Conservation (phyloP, 1,140 invertebrate genomes). For the Magallana ariakensis region DNA sequence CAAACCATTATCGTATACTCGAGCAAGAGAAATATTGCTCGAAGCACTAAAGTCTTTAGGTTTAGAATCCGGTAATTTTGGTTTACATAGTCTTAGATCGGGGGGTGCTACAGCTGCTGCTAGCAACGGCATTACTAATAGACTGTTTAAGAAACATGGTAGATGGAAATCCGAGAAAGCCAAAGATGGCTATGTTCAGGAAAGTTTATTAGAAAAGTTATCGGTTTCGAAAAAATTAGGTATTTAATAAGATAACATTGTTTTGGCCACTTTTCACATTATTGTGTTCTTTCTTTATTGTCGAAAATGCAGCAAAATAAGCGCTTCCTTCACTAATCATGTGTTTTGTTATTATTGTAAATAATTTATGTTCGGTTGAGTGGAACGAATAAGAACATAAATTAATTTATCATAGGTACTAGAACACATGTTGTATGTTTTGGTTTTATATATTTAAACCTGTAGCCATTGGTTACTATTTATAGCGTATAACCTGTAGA, state of each 20-base stretch:
- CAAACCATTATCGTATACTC: slow-evolving; percentile 52
- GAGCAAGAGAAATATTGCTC: slow-evolving; percentile 47
- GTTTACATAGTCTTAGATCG: slow-evolving; percentile 46
- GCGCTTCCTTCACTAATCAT: background rate
- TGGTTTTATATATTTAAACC: no score
- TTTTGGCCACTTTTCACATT: background rate
- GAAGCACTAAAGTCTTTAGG: slow-evolving; percentile 29
- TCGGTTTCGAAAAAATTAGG: slow-evolving; percentile 46
- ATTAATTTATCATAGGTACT: no score
- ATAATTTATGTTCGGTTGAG: slow-evolving; percentile 20
- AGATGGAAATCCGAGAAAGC: slow-evolving; percentile 25
- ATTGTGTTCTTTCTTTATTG: slow-evolving; percentile 28
- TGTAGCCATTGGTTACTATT: no score
- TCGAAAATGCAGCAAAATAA: background rate
- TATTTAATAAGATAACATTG: slow-evolving; percentile 17
- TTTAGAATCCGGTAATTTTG: slow-evolving; percentile 38
- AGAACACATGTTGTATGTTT: no score
- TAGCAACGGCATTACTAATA: no score
- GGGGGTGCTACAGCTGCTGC: background rate
- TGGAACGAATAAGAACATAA: no score
- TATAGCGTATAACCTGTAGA: no score
- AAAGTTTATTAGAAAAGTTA: slow-evolving; percentile 43
- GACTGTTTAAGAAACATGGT: no score
- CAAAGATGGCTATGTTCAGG: slow-evolving; percentile 53
- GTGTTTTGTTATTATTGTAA: background rate